Evolutionary conservation across 1,140 invertebrate species (phyloP), one percentile per base, ranked within the genome.

Genomic region (Danaus melanippus): DNA sequence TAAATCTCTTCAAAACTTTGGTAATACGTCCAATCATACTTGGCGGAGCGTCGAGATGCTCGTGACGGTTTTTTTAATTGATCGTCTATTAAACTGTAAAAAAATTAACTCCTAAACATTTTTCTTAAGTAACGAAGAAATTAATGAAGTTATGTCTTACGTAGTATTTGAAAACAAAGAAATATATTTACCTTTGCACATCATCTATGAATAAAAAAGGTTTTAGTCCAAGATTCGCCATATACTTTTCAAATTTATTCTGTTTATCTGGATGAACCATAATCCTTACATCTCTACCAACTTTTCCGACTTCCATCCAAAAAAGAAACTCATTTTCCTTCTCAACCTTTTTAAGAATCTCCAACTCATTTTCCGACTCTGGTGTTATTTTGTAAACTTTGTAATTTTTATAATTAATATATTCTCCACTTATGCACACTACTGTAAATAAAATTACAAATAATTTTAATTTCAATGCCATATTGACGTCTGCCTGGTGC

Each of bases 351-450:
- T 47, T 63, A 0, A 79, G 53, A 46, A 69, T 43, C 50, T 67
- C 50, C 2, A 73, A 64, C 50, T 76, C 56, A 12, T 76, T 57
- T 7, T 76, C 57, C 1, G 69, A 74, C 42, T 56, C 54, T 6
- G 88, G 88, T 5, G 61, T 56, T 1, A 89, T 57, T 56, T 87
- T 71, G 50, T 82, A 89, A 1, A 90, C 88, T 67, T 87, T 84
- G 61, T 82, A 87, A 50, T 88, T 73, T 11, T 86, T 67, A 49
- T 80, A 89, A 11, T 49, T 77, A 46, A 81, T 56, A 63, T 70
- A 71, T 58, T 67, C 65, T 41, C 67, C 67, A 60, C 62, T 83
- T 40, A 56, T 43, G 60, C 51, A 46, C 60, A 44, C 46, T 15
- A 59, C 21, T 50, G 52, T 2, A 50, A 56, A 46, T 54, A 66